Conservation (phyloP, 2,888 invertebrate species). For the Synanthedon myopaeformis region DNA sequence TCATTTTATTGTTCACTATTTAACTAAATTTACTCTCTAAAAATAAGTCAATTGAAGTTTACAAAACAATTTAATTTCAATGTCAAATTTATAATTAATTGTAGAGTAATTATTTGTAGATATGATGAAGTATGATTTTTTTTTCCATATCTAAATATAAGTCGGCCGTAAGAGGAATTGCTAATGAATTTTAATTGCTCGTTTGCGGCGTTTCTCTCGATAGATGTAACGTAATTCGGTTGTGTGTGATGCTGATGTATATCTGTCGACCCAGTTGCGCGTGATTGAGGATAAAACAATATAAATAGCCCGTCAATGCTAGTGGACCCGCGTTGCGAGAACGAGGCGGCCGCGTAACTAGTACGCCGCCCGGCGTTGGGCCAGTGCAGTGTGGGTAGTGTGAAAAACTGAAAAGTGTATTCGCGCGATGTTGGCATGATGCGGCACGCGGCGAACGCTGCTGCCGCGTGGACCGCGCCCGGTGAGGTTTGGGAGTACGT, state of each 20-base stretch:
- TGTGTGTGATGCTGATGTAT: constrained; percentile 35
- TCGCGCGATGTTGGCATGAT: constrained; percentile 58
- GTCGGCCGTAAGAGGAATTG: background rate
- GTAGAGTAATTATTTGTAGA: too few species aligned
- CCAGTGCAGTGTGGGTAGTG: constrained; percentile 17
- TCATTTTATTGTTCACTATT: too few species aligned
- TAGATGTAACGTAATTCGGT: constrained; percentile 14
- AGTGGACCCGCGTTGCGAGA: constrained; percentile 32
- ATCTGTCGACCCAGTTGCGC: constrained; percentile 64
- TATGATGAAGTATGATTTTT: too few species aligned
- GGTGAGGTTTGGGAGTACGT: constrained; percentile 77
- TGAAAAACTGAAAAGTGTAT: constrained; percentile 7
- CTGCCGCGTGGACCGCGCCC: constrained; percentile 64
- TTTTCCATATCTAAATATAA: too few species aligned
- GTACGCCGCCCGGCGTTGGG: constrained; percentile 12
- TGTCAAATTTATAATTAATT: too few species aligned
- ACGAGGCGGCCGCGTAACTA: constrained; percentile 17
- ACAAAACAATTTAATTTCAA: too few species aligned
- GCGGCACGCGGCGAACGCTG: constrained; percentile 57
- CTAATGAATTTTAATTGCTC: background rate
- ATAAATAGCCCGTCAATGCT: constrained; percentile 66
- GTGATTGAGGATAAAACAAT: constrained; percentile 69
- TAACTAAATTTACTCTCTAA: too few species aligned
- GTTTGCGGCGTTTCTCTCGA: background rate
- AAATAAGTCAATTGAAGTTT: too few species aligned